phyloP scores from a whole-genome alignment of 2,797 vertebrate species.

The Lacerta viridis region DNA sequence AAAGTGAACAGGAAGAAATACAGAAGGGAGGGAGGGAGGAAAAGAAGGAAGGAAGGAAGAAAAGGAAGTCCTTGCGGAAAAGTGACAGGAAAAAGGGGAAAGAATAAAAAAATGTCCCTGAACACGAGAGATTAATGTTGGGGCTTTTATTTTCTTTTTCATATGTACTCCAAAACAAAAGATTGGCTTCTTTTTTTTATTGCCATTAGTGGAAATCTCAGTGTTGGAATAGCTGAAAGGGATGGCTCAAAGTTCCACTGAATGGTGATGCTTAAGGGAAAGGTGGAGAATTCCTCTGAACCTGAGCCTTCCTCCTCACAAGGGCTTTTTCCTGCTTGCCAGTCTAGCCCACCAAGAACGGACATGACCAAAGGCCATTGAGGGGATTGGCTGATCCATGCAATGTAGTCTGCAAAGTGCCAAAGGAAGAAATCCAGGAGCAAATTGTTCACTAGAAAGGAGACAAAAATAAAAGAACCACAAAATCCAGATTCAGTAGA shows the following conservation, averaged over 20 bases:
- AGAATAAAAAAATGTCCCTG: neutral
- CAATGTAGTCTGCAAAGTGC: neutral
- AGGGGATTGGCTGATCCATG: neutral
- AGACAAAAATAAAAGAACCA: neutral
- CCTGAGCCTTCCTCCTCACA: no score
- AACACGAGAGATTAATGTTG: no score
- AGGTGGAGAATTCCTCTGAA: neutral
- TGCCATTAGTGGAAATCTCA: constrained; percentile 36
- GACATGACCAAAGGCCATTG: neutral
- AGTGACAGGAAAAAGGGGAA: neutral
- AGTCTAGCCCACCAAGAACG: neutral
- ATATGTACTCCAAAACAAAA: neutral
- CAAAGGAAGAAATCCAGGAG: neutral
- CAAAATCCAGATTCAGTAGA: neutral
- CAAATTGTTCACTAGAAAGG: neutral
- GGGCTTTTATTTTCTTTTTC: neutral
- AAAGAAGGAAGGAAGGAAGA: no score
- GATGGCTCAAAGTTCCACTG: neutral
- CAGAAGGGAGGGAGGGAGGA: rapidly evolving
- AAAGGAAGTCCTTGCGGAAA: neutral
- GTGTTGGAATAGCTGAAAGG: constrained; percentile 17
- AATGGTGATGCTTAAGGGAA: no score
- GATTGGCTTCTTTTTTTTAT: neutral
- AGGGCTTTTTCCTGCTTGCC: no score
- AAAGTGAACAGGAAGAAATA: neutral